Evolutionary conservation across 2,113 vertebrate genomes (phyloP).

Genomic region (Nesogale talazaci): DNA sequence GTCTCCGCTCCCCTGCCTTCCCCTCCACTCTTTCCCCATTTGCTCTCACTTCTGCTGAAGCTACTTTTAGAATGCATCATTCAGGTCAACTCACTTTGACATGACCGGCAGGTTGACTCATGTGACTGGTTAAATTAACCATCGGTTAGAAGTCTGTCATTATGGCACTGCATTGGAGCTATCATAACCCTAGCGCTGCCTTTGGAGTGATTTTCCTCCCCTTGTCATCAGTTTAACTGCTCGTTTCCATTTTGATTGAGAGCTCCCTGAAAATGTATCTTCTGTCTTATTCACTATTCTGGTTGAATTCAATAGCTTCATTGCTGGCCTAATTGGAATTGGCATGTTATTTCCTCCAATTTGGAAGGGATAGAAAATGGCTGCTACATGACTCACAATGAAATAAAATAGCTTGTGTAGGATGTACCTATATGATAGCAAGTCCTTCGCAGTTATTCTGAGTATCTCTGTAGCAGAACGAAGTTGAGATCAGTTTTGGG

Average conservation of each 20-base stretch:
- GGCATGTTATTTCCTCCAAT: constrained; percentile 65
- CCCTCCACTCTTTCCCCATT: constrained; percentile 17
- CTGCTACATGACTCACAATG: background rate
- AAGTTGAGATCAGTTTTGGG: background rate
- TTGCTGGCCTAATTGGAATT: constrained; percentile 37
- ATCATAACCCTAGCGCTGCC: constrained; percentile 60
- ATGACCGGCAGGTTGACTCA: constrained; percentile 60
- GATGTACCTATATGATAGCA: constrained; percentile 55
- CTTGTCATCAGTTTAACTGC: constrained; percentile 34
- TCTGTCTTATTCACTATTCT: constrained; percentile 39
- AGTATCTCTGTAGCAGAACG: background rate
- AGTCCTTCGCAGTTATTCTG: constrained; percentile 37
- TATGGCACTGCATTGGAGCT: constrained; percentile 59
- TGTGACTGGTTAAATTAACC: constrained; percentile 65
- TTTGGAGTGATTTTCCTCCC: constrained; percentile 61
- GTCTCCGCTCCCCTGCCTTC: background rate
- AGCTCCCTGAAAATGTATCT: constrained; percentile 38
- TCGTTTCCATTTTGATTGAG: constrained; percentile 71
- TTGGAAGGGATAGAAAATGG: constrained; percentile 63
- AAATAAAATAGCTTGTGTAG: constrained; percentile 21
- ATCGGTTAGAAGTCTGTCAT: constrained; percentile 53
- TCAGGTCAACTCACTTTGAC: constrained; percentile 51
- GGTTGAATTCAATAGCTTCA: constrained; percentile 49
- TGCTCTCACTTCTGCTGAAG: constrained; percentile 63
- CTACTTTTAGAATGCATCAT: constrained; percentile 63